Conservation (phyloP, 2,888 invertebrate genomes). For the Athetis lepigone region DNA sequence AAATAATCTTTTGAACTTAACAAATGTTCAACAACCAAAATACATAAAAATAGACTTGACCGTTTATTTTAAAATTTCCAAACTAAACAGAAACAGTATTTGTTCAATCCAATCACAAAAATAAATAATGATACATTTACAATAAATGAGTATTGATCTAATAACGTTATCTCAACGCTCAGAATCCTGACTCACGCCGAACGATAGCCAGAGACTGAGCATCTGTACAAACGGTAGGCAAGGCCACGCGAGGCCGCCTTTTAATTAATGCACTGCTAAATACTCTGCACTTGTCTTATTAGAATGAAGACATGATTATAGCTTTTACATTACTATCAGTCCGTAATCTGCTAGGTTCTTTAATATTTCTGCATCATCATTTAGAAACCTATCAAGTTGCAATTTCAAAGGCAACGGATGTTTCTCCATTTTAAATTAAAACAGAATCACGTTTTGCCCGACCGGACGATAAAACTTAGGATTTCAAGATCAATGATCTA, state of each 20-base stretch:
- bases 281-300: conserved; percentile 50
- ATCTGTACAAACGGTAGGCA: conserved; percentile 82
- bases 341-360: background rate
- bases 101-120: conserved; percentile 36
- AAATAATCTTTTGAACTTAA: background rate
- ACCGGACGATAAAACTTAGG: conserved; percentile 10
- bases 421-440: conserved; percentile 4
- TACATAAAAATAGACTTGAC: background rate
- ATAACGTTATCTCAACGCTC: conserved; percentile 54
- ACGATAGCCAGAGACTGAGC: conserved; percentile 68
- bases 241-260: conserved; percentile 79
- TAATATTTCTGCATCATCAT: background rate
- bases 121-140: conserved; percentile 31
- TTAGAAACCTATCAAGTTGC: background rate
- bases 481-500: conserved; percentile 36
- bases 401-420: conserved; percentile 5
- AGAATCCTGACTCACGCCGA: conserved; percentile 65
- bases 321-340: conserved; percentile 16
- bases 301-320: conserved; percentile 37
- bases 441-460: conserved; percentile 4
- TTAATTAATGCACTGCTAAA: conserved; percentile 72
- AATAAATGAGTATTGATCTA: conserved; percentile 54
- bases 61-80: conserved; percentile 8
- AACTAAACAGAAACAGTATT: conserved; percentile 22
- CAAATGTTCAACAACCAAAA: background rate